Evolutionary conservation across 2,888 invertebrate species (phyloP).

Genomic region (Drosophila melanocephala): DNA sequence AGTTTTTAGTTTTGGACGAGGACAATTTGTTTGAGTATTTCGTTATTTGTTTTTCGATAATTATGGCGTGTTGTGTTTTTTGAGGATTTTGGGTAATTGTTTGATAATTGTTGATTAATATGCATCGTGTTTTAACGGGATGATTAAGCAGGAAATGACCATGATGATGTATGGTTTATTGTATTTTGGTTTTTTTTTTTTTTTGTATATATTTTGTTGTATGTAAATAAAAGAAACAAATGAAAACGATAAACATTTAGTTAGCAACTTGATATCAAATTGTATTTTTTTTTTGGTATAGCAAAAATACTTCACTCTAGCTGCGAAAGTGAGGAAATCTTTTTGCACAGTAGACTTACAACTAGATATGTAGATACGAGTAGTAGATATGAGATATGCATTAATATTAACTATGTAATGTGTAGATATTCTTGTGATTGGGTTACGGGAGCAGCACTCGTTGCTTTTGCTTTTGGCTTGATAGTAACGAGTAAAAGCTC

Average conservation of each 20-base stretch:
- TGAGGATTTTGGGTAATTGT: conserved; percentile 17
- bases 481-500: conserved; percentile 7
- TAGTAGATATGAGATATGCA: conserved; percentile 25
- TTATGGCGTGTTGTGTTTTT: conserved; percentile 45
- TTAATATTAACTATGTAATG: conserved; percentile 14
- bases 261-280: conserved; percentile 83
- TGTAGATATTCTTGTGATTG: conserved; percentile 3
- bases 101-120: conserved; percentile 42
- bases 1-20: conserved; percentile 66
- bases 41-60: conserved; percentile 50
- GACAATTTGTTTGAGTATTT: conserved; percentile 60
- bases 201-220: conserved; percentile 67
- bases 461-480: background rate
- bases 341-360: conserved; percentile 54
- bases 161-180: conserved; percentile 80
- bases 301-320: conserved; percentile 35
- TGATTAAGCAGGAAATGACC: conserved; percentile 85
- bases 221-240: conserved; percentile 84
- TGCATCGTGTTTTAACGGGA: conserved; percentile 66
- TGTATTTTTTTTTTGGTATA: conserved; percentile 34
- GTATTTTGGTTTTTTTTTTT: conserved; percentile 51
- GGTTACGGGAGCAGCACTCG: conserved; percentile 8
- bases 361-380: conserved; percentile 32
- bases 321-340: conserved; percentile 34
- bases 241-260: conserved; percentile 84